Percentiles rank a stretch among this genome's conserved stretches.
phyloP scores from a whole-genome alignment of 1,140 invertebrate species.

The Drosophila navojoa region DNA sequence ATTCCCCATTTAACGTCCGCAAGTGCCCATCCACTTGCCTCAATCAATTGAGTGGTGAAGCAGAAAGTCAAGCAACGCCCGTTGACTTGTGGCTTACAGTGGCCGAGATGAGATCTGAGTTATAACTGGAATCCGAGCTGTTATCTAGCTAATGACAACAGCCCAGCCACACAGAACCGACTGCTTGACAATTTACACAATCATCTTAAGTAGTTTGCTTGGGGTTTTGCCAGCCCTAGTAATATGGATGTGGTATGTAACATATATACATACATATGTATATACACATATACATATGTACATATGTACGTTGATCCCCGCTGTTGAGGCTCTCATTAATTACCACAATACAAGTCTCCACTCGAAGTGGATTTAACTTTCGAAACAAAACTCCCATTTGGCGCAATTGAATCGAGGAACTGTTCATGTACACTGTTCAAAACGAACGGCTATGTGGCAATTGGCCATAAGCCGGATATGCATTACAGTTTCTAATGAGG shows the following conservation, averaged over 20 bases:
- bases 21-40: constrained; percentile 33
- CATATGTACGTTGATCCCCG: constrained; percentile 9
- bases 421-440: constrained; percentile 35
- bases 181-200: constrained; percentile 27
- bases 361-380: constrained; percentile 30
- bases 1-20: not conserved
- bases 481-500: constrained; percentile 67
- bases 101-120: constrained; percentile 23
- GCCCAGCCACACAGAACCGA: constrained; percentile 7
- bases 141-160: constrained; percentile 44
- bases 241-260: not conserved
- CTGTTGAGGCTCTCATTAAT: constrained; percentile 32
- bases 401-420: constrained; percentile 10
- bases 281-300: constrained; percentile 7
- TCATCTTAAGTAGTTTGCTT: constrained; percentile 8
- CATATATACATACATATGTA: not conserved
- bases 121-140: constrained; percentile 42
- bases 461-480: constrained; percentile 65
- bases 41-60: constrained; percentile 60
- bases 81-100: constrained; percentile 31
- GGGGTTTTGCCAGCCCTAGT: too few species aligned
- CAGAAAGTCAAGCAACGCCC: constrained; percentile 41
- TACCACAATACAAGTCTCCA: constrained; percentile 25
- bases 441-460: constrained; percentile 44
- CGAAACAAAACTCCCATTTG: constrained; percentile 4